phyloP scores from a whole-genome alignment of 2,113 vertebrate species.

The Ailuropoda melanoleuca region DNA sequence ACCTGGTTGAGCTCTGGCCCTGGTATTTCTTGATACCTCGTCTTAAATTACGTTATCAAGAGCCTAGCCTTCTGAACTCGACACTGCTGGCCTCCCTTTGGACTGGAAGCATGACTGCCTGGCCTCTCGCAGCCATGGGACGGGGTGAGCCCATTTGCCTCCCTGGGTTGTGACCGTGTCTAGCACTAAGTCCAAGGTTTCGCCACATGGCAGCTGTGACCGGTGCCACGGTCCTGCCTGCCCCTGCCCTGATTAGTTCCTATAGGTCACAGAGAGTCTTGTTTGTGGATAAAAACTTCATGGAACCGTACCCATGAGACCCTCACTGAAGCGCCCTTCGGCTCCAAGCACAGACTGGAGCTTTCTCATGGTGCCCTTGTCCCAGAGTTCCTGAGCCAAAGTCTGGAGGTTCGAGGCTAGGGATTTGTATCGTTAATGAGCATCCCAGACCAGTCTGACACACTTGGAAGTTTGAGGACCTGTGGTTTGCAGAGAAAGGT shows the following conservation, averaged over 20 bases:
- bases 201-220: not conserved
- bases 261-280: fast-evolving
- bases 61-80: not conserved
- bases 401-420: not conserved
- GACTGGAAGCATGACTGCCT: too few species aligned
- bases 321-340: not conserved
- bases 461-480: not conserved
- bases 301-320: fast-evolving
- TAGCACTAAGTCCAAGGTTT: not conserved
- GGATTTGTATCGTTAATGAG: not conserved
- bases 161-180: too few species aligned
- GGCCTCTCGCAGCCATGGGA: not conserved
- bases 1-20: not conserved
- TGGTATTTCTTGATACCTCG: not conserved
- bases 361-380: not conserved
- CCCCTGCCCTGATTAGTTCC: not conserved
- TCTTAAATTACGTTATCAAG: not conserved
- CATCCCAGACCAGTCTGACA: not conserved
- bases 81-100: not conserved
- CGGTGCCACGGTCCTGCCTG: fast-evolving
- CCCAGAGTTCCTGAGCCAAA: not conserved
- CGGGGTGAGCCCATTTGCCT: fast-evolving
- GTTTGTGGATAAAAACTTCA: not conserved
- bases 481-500: not conserved
- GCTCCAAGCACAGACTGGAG: not conserved